phyloP scores from a whole-genome alignment of 2,888 invertebrate genomes.

The Osedax fenrisi region DNA sequence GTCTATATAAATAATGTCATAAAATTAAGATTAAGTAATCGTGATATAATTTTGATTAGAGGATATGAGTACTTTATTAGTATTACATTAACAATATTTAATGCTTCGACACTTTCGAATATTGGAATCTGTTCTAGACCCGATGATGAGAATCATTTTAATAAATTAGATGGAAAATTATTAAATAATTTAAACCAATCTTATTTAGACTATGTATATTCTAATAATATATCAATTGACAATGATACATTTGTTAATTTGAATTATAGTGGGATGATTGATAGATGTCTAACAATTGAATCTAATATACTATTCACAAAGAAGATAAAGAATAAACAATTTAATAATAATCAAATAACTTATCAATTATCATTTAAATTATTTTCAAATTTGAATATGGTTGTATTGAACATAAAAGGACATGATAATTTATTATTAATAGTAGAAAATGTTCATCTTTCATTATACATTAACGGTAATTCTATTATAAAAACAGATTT shows the following conservation, averaged over 20 bases:
- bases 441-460: background rate
- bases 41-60: background rate
- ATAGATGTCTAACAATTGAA: background rate
- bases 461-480: background rate
- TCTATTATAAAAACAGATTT: background rate
- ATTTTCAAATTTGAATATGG: background rate
- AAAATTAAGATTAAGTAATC: background rate
- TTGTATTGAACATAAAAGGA: background rate
- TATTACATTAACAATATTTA: background rate
- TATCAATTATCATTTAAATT: background rate
- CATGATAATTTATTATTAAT: background rate
- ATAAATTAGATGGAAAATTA: no score
- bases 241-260: background rate
- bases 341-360: background rate
- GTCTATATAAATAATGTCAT: background rate
- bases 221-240: background rate
- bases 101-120: background rate
- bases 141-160: background rate
- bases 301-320: background rate
- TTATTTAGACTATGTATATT: background rate
- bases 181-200: background rate
- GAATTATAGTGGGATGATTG: background rate
- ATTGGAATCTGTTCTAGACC: background rate
- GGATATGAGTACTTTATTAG: background rate
- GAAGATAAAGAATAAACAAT: background rate